Conservation (phyloP, 2,797 vertebrate species). For the Sebastes itinus region DNA sequence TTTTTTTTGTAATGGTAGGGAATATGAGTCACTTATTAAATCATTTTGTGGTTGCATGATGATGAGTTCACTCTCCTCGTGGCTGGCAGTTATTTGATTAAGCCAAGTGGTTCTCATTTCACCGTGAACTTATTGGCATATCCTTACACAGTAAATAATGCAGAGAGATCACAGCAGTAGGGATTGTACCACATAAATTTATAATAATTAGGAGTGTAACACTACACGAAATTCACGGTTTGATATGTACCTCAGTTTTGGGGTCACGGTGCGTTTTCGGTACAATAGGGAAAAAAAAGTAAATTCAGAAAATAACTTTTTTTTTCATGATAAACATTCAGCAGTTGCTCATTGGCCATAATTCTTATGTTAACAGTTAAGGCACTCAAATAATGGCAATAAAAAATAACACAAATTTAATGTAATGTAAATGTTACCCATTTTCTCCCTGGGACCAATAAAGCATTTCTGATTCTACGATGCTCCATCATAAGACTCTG, state of each 20-base stretch:
- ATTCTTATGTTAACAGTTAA: not conserved
- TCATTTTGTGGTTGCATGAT: not conserved
- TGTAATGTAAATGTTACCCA: not conserved
- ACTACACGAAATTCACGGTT: not conserved
- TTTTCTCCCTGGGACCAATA: too few species aligned
- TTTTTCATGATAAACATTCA: not conserved
- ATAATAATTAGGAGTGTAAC: not conserved
- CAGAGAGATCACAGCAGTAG: constrained; percentile 8
- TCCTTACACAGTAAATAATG: constrained; percentile 33
- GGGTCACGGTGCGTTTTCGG: not conserved
- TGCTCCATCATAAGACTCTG: too few species aligned
- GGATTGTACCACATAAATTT: constrained; percentile 21
- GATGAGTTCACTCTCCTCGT: not conserved
- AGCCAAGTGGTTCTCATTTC: constrained; percentile 8
- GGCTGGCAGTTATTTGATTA: not conserved
- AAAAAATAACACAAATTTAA: not conserved
- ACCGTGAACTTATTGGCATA: constrained; percentile 1
- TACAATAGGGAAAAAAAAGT: not conserved
- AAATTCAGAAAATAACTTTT: not conserved
- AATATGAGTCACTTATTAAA: not conserved
- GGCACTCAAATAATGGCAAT: not conserved
- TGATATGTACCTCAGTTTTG: not conserved
- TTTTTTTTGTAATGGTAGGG: not conserved
- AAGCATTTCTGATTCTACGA: too few species aligned
- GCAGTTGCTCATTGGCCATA: not conserved